Base-by-base conservation (phyloP, 2,113 vertebrate genomes). In the Bagarius yarrelli region DNA sequence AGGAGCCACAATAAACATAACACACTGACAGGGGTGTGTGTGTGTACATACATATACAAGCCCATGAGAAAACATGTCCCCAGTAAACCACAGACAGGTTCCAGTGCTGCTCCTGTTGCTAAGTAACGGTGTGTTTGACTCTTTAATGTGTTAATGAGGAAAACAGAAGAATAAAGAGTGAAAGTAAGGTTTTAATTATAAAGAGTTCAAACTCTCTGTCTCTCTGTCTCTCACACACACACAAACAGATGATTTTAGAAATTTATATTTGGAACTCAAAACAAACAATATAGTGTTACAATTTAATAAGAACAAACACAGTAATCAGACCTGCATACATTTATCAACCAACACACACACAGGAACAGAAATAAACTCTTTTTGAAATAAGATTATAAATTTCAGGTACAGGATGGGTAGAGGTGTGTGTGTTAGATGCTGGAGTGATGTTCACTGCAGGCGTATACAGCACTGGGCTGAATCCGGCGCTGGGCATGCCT, bases 391-490 rank as follows among this genome's bases (percentile, higher is more conserved):
- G n/a, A n/a, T n/a, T n/a, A n/a, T n/a, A n/a, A 52, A 50, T 71
- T 70, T 27, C 13, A 50, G 40, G 40, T 44, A 71, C n/a, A 52
- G 14, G 27, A 52, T 27, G 30, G 15, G 16, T 30, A 8, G n/a
- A 50, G n/a, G 97, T 95, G 92, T 95, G 81, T 64, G 25, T 53
- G 18, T 78, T 53, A 83, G 16, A 84, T 34, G 59, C 77, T 80
- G 27, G 97, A 95, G 56, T 96, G 95, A 85, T 97, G 95, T 80
- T 98, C 97, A 47, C 94, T 96, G 1, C 98, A 99, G 57, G 98
- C 96, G 0, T 99, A 99, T 83, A 99, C 94, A 12, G 96, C 95
- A 16, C 97, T 98, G 4, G 97, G 98, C 81, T 96, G 94, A 55
- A 98, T 96, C 71, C 97, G 94, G 61, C 97, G 92, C 89, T 92